Evolutionary conservation across 2,888 invertebrate species (phyloP), one percentile per base, ranked within the genome.

Genomic region (Acanthosoma haemorrhoidale): DNA sequence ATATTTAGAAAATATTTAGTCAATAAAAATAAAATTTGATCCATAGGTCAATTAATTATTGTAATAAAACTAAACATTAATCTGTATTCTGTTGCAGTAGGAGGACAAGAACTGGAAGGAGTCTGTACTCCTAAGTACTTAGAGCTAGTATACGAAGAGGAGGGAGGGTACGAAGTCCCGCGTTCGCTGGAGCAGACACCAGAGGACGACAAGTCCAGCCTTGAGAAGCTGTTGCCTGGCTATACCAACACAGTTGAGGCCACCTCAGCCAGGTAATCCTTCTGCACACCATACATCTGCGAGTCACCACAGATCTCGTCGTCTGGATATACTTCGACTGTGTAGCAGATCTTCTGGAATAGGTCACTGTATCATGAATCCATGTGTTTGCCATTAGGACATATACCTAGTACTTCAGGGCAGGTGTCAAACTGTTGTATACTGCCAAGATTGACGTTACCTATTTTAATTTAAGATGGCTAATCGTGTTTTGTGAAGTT

Each of bases 121-220:
- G 70, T 64, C 29, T 69, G 71, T 13, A 68, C 72, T 15, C 86
- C 87, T 0, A 87, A 88, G 76, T 89, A 89, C 78, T 79, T 89
- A 67, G 88, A 89, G 78, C 79, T 89, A 60, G 81, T 88, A 77
- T 86, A 87, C 76, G 86, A 86, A 76, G 82, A 82, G 73, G 78
- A 78, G 29, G 63, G 69, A 38, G 72, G 72, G 11, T 72, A 72
- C 41, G 72, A 72, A 69, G 68, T 72, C 9, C 72, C 72, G 1
- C 58, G 72, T 6, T 61, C 68, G 4, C 43, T 71, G 16, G 72
- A 72, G 34, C 58, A 34, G 31, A 66, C 43, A n/a, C 66, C 66
- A 8, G 73, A 73, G 32, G 74, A 74, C n/a, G 75, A 75, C 29
- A 57, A 73, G 13, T 73, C 75, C 6, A 75, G 74, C 63, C 69